Evolutionary conservation across 2,888 invertebrate species (phyloP).

Genomic region (Villa cingulata): DNA sequence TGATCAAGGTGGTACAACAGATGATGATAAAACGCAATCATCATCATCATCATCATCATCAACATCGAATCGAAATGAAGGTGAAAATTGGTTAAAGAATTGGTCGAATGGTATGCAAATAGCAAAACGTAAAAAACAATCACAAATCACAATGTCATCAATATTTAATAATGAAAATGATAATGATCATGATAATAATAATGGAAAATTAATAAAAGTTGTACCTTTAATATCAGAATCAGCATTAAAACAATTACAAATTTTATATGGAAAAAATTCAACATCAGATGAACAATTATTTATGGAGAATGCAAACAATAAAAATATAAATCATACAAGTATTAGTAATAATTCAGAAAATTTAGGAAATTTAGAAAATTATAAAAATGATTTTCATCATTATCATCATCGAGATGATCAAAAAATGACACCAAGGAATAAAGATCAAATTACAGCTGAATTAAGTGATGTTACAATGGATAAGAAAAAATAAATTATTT

Average conservation of each 20-base stretch:
- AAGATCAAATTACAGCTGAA: conserved; percentile 42
- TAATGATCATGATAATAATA: not conserved
- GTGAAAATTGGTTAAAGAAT: conserved; percentile 42
- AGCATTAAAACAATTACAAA: conserved; percentile 29
- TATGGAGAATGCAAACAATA: not conserved
- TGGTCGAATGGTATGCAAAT: conserved; percentile 46
- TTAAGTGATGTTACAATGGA: conserved; percentile 45
- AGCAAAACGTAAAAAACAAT: conserved; percentile 16
- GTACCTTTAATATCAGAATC: conserved; percentile 36
- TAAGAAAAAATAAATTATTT: conserved; percentile 6
- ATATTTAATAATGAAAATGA: not conserved
- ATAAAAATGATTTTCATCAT: too few relatives aligned
- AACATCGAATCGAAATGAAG: conserved; percentile 36
- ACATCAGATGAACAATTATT: not conserved
- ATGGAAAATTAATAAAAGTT: conserved; percentile 24
- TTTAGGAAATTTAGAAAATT: conserved; percentile 11
- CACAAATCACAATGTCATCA: not conserved
- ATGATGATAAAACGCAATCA: conserved; percentile 14
- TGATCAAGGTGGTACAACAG: conserved; percentile 4
- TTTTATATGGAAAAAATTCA: conserved; percentile 22
- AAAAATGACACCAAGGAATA: conserved; percentile 29
- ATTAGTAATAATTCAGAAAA: not conserved
- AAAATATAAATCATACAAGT: conserved; percentile 20
- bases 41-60: conserved; percentile 9
- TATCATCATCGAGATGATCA: conserved; percentile 21